Base-by-base conservation (phyloP, 2,797 vertebrate species). In the Esox masquinongy region DNA sequence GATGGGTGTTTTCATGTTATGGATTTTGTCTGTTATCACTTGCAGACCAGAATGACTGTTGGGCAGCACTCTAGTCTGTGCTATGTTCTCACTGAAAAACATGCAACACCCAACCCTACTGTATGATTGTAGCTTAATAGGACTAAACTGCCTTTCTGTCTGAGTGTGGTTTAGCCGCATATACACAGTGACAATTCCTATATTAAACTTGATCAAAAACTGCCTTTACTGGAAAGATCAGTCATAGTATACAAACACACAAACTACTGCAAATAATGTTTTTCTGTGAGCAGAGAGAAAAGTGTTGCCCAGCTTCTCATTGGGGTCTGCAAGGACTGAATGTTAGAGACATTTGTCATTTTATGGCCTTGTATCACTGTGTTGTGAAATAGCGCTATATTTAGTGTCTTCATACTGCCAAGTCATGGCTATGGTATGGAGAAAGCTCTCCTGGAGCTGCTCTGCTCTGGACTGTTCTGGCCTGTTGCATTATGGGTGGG, bases 301-400 rank as follows among this genome's bases (percentile, higher is more conserved):
- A 31, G 29, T 1, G 29, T 31, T 31, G 29, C 29, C 29, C 29
- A 31, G 29, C 29, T 31, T 31, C 29, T 31, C 29, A 31, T 31
- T 31, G 29, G 29, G 29, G 29, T 31, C 29, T 31, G 29, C 29
- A 31, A 43, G 1, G 39, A 43, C 1, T 43, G 39, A 43, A 43
- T 43, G 39, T 43, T 43, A 43, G 39, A 43, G 39, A 43, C 39
- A 43, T 9, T 43, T 43, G 39, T 3, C 39, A 43, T 76, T 80
- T 61, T 6, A 68, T 78, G 74, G 74, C 19, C 63, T n/a, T 77
- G n/a, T 72, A 64, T 29, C 24, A 29, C 24, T 7, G 26, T 66
- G 15, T 66, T 66, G 63, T 66, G 26, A 66, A 66, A 66, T 66
- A 31, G 14, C 63, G 2, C n/a, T 15, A 2, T 34, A 31, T 31